Evolutionary conservation across 2,797 vertebrate species (phyloP).

Genomic region (Clamator glandarius): DNA sequence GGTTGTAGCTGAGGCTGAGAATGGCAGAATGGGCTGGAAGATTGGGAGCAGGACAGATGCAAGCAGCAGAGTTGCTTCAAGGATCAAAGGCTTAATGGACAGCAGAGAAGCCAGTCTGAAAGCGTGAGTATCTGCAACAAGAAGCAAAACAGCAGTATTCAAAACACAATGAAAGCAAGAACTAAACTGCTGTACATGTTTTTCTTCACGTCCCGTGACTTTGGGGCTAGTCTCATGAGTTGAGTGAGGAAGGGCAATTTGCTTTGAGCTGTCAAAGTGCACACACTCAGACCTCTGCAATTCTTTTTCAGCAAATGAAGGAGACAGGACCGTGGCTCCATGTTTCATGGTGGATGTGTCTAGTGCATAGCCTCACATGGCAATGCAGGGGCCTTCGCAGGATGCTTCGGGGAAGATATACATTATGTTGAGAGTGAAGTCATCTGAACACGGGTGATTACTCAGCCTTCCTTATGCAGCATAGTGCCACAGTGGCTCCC

Average conservation of each 20-base stretch:
- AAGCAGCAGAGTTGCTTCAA: background rate
- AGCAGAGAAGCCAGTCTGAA: background rate
- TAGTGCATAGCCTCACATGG: fast-evolving
- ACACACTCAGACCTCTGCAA: background rate
- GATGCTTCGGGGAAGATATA: background rate
- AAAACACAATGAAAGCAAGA: background rate
- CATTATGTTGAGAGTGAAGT: background rate
- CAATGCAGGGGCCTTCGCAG: background rate
- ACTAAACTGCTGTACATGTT: background rate
- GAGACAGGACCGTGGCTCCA: background rate
- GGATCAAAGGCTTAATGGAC: background rate
- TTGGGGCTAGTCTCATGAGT: background rate
- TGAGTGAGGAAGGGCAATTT: background rate
- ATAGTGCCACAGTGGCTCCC: background rate
- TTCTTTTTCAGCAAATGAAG: background rate
- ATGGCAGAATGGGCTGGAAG: background rate
- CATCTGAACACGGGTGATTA: fast-evolving
- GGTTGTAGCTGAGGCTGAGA: background rate
- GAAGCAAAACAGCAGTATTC: background rate
- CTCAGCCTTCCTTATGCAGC: background rate
- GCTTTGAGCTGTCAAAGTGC: background rate
- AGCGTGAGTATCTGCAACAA: background rate
- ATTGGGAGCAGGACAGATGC: background rate
- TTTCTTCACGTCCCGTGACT: background rate
- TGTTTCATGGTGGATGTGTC: background rate